Evolutionary conservation across 2,888 invertebrate species (phyloP), one percentile per base, ranked within the genome.

Genomic region (Bombyx huttoni): DNA sequence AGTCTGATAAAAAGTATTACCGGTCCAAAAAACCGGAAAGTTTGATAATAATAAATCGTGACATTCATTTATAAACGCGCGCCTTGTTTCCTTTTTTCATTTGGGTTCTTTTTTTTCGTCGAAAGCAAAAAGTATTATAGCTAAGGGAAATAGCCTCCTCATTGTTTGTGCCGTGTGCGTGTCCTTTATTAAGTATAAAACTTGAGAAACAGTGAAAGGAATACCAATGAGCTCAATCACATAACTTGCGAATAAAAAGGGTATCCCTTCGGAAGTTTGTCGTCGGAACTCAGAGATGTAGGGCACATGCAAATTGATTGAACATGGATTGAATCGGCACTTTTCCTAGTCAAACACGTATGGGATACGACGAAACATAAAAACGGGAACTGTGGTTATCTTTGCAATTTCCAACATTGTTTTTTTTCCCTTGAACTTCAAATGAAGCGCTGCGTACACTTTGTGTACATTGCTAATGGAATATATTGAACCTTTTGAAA

Each of bases 171-270:
- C 63, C 62, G 56, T 55, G 58, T 62, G 60, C 67, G 65, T 69
- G 62, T 68, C 64, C 67, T 73, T 75, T 74, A 75, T 75, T 68
- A 71, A 68, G 67, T 72, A 69, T 70, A 68, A 72, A 75, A 73
- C 68, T 74, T 70, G 63, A 61, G 58, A 64, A 64, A 55, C 58
- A 53, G 58, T 40, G 64, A 59, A 54, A 56, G 63, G 77, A 76
- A 77, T 77, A 75, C 67, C 65, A 65, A 77, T 75, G 71, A 73
- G 66, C 62, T 67, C 72, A 74, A 77, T 77, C 74, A 74, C 74
- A 76, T 73, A 73, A 70, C 70, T 73, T 56, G 61, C 57, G 63
- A 61, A 64, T 67, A 70, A 70, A 73, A 75, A 72, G 66, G 70
- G 70, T 67, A 62, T 60, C 64, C 65, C 65, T 68, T 63, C 53